A percentile compares a stretch with the other conserved stretches of the same genome.
Conservation (phyloP, 2,888 invertebrate species). For the Caradrina kadenii region DNA sequence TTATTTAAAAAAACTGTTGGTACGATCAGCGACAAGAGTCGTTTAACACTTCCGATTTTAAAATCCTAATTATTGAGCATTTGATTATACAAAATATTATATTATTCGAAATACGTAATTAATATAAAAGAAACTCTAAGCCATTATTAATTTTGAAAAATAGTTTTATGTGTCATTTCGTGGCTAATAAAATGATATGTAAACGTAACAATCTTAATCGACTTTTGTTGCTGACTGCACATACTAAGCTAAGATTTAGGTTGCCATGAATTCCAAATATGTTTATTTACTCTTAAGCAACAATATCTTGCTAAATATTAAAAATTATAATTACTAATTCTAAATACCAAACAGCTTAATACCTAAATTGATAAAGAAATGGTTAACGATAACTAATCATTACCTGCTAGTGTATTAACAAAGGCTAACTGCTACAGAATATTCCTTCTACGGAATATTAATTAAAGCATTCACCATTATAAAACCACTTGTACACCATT, state of each 20-base stretch:
- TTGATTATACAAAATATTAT: no score
- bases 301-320: background rate
- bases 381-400: background rate
- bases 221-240: no score
- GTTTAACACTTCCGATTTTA: no score
- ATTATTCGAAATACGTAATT: no score
- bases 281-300: background rate
- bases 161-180: no score
- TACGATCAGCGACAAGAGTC: no score
- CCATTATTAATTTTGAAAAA: no score
- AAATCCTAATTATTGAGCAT: no score
- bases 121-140: no score
- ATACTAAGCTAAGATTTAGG: background rate
- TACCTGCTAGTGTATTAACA: background rate
- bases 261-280: background rate
- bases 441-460: conserved; percentile 22
- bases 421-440: conserved; percentile 12
- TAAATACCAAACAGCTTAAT: conserved; percentile 7
- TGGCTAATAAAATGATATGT: no score
- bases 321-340: conserved; percentile 13
- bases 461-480: conserved; percentile 47
- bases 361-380: background rate
- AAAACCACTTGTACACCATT: conserved; percentile 8
- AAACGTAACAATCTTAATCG: no score
- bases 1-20: background rate